phyloP scores from a whole-genome alignment of 2,888 invertebrate genomes.

The Bedellia somnulentella region DNA sequence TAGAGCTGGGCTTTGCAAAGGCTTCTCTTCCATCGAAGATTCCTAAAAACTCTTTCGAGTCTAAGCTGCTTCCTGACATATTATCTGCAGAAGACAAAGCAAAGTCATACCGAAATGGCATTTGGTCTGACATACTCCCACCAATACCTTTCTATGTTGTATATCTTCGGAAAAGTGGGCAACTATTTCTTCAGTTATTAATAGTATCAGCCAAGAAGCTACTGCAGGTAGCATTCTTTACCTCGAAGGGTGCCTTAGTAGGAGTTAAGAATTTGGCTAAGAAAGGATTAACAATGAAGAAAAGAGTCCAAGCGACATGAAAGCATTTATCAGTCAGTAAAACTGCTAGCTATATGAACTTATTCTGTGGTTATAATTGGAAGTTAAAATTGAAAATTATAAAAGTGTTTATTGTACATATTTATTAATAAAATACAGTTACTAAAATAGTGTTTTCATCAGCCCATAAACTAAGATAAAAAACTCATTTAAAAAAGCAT shows the following conservation, averaged over 20 bases:
- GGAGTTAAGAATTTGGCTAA: slow-evolving; percentile 29
- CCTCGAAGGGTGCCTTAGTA: slow-evolving; percentile 25
- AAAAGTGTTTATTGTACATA: slow-evolving; percentile 1
- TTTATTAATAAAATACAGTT: too few relatives aligned
- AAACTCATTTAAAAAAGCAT: slow-evolving; percentile 42
- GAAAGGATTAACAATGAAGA: too few relatives aligned
- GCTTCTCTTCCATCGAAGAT: slow-evolving; percentile 29
- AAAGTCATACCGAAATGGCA: slow-evolving; percentile 35
- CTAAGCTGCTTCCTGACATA: slow-evolving; percentile 32
- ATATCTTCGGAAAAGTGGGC: slow-evolving; percentile 37
- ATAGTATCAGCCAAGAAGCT: slow-evolving; percentile 23
- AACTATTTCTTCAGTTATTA: slow-evolving; percentile 18
- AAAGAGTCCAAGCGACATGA: slow-evolving; percentile 38
- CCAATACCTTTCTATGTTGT: slow-evolving; percentile 34
- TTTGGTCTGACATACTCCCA: slow-evolving; percentile 47
- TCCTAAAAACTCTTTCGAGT: slow-evolving; percentile 36
- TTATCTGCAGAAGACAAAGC: slow-evolving; percentile 41
- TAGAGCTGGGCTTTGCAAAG: slow-evolving; percentile 50
- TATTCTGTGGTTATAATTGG: too few relatives aligned
- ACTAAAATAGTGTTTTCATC: too few relatives aligned
- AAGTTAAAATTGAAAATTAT: too few relatives aligned
- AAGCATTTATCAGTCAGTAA: slow-evolving; percentile 34
- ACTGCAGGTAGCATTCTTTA: slow-evolving; percentile 19
- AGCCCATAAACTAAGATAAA: slow-evolving; percentile 13
- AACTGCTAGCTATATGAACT: too few relatives aligned